Base-by-base conservation (phyloP, 1,140 invertebrate species). In the Eriosoma lanigerum region DNA sequence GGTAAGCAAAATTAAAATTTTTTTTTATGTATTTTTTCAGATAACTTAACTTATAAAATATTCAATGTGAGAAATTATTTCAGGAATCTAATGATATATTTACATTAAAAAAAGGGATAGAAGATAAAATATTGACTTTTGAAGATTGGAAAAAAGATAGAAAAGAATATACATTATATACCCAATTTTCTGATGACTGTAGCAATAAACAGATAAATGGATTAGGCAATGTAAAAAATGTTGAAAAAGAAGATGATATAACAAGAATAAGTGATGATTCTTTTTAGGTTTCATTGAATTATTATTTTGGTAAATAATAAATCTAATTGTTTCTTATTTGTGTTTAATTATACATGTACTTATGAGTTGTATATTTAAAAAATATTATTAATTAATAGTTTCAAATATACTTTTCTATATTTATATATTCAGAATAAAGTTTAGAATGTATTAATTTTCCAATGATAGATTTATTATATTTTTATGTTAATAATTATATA, bases 61-160 rank as follows among this genome's bases (percentile, higher is more conserved):
- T 50, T 21, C n/a, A 4, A 9, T 54, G 19, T 9, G 1, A 24
- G 17, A 50, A 70, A 50, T 19, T 24, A 70, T 29, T 62, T 50
- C n/a, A 72, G 68, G 68, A 72, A 29, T 52, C 46, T n/a, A 52
- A 52, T 17, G 24, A 48, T n/a, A 26, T 17, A 17, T 46, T 13
- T 48, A 44, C 62, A 68, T 24, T 68, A 24, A 72, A 29, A 12
- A 50, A 72, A 1, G 4, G 48, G 26, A 24, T 50, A 12, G 24
- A 70, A 70, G 24, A 50, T 10, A 19, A 70, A 70, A n/a, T 70
- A 29, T 29, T 26, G 6, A 19, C 44, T 9, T 70, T 70, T 50
- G 66, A 70, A 70, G 66, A 70, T 50, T 19, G 21, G 24, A 50
- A 70, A 50, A 50, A 50, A 70, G 46, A 70, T 26, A 29, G 48